Evolutionary conservation across 2,888 invertebrate genomes (phyloP), one percentile per base, ranked within the genome.

Genomic region (Cephus sareptanus): DNA sequence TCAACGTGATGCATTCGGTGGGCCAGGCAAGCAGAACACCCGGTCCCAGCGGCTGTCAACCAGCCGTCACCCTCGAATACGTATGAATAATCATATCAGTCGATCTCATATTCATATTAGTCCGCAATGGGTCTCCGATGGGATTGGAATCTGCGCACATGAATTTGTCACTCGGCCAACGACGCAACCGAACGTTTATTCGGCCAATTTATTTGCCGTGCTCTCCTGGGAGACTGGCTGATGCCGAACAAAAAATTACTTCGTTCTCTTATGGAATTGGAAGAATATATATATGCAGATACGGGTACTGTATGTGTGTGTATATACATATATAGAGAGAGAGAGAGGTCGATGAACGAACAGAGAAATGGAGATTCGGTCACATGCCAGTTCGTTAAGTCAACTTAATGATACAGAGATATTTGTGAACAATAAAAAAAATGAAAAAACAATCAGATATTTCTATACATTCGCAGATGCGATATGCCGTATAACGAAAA

Each of bases 1-100:
- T 69, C 56, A 35, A 69, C 69, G 30, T 73, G 70, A 73, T 30
- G 33, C 34, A 34, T 30, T 35, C 74, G 74, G n/a, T 30, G 74
- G 74, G 74, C 37, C 37, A 34, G 74, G 74, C 74, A 74, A 74
- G 6, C 74, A 23, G 34, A 30, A 34, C 37, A 23, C 79, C 81
- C 81, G 79, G 83, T 78, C 80, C 82, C 88, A 87, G 87, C 85
- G 88, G 83, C 88, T 89, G 88, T 89, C 89, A 89, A 88, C 88
- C 86, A 87, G 83, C 82, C 86, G 81, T 88, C 86, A 85, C 85
- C 83, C 83, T 86, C 82, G 83, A 86, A 88, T 85, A 85, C 86
- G 83, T 86, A 88, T 88, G 87, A 88, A 88, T 87, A 87, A 87
- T 87, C 87, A 86, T 87, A 85, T 87, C 86, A 83, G 84, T 83